Conservation (phyloP, 2,888 invertebrate genomes). For the Dryobotodes eremita region DNA sequence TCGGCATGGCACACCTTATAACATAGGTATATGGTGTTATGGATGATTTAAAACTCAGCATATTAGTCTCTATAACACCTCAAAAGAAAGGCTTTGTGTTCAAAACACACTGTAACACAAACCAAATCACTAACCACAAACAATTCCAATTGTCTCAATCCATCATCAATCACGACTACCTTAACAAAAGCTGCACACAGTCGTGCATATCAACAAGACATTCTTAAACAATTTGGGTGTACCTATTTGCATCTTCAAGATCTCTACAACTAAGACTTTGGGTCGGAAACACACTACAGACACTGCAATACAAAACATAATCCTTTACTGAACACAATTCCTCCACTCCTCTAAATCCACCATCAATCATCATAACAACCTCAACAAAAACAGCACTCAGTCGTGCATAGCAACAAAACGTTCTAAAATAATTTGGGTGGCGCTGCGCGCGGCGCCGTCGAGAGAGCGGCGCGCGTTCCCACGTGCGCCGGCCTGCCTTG, state of each 20-base stretch:
- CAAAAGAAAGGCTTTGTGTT: background rate
- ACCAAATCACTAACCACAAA: background rate
- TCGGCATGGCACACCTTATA: too few relatives aligned
- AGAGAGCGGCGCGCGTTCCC: slow-evolving; percentile 76
- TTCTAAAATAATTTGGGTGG: slow-evolving; percentile 66
- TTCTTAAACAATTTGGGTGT: slow-evolving; percentile 64
- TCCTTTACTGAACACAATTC: slow-evolving; percentile 11
- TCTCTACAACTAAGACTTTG: background rate
- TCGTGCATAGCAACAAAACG: slow-evolving; percentile 55
- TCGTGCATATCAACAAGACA: slow-evolving; percentile 50
- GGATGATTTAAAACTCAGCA: background rate
- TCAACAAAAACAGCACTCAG: slow-evolving; percentile 30
- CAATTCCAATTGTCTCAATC: background rate
- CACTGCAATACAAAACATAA: background rate
- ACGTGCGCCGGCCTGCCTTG: slow-evolving; percentile 87
- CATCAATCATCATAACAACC: slow-evolving; percentile 15
- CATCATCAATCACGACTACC: slow-evolving; percentile 13
- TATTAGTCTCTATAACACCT: background rate
- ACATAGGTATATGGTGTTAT: background rate
- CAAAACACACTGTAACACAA: background rate
- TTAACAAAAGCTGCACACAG: slow-evolving; percentile 23
- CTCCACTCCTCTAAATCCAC: background rate
- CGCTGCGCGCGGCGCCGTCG: slow-evolving; percentile 42
- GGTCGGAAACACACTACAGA: background rate
- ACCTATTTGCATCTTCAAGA: background rate